phyloP scores from a whole-genome alignment of 2,113 vertebrate genomes.

The zebrafish (Danio rerio) region DNA sequence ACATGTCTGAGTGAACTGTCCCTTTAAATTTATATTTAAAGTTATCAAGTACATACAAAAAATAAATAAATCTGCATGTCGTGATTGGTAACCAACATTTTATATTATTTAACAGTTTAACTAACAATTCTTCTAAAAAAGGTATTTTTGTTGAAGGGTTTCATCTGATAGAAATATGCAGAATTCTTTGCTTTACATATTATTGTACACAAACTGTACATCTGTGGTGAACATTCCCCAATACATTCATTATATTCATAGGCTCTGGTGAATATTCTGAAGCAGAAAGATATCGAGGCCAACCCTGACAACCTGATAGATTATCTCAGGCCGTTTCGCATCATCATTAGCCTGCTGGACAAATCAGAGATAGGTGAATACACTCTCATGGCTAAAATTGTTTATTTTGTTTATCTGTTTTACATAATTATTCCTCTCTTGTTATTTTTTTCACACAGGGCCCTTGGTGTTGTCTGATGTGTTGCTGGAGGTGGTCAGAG shows the following conservation, averaged over 20 bases:
- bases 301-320: constrained; percentile 80
- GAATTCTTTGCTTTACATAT: too few relatives aligned
- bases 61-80: too few relatives aligned
- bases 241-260: constrained; percentile 60
- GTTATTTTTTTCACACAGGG: constrained; percentile 78
- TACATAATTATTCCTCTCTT: background rate
- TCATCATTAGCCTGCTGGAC: constrained; percentile 92
- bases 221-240: background rate
- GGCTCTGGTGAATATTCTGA: constrained; percentile 87
- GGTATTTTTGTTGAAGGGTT: too few relatives aligned
- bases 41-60: too few relatives aligned
- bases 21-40: too few relatives aligned
- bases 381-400: background rate
- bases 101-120: too few relatives aligned
- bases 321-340: constrained; percentile 91
- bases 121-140: too few relatives aligned
- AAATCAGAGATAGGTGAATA: constrained; percentile 92
- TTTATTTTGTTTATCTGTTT: background rate
- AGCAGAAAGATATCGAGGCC: constrained; percentile 79
- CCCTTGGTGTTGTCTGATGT: constrained; percentile 85
- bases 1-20: too few relatives aligned
- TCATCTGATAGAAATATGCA: too few relatives aligned
- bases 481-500: constrained; percentile 91
- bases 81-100: too few relatives aligned
- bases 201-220: background rate